Evolutionary conservation across 2,888 invertebrate genomes (phyloP).

Genomic region (Erebia palarica): DNA sequence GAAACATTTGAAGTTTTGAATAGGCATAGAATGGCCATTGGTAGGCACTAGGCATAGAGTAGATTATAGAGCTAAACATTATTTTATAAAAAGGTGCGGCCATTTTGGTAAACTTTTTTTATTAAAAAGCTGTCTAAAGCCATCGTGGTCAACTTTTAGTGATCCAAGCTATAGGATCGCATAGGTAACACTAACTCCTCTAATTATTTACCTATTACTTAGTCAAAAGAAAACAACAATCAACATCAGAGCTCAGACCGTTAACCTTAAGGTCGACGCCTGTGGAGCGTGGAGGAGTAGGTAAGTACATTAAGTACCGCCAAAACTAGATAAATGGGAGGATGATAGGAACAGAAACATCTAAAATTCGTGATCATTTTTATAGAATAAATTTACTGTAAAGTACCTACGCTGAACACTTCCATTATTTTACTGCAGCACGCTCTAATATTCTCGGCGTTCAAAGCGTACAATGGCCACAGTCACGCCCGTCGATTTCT

Average conservation of each 20-base stretch:
- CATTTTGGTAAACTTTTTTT: no score
- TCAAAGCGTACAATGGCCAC: conserved; percentile 72
- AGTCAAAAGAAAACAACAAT: neutral
- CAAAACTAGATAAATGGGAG: neutral
- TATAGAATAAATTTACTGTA: conserved; percentile 43
- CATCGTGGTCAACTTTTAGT: no score
- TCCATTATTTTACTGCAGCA: conserved; percentile 71
- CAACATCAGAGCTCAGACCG: neutral
- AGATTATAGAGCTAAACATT: no score
- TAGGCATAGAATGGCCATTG: no score
- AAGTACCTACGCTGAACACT: conserved; percentile 30
- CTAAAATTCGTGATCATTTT: conserved; percentile 20
- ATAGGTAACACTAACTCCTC: no score
- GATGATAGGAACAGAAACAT: neutral
- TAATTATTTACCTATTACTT: no score
- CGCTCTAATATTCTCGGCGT: conserved; percentile 77
- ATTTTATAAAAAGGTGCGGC: no score
- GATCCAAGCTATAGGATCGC: no score
- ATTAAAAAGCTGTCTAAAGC: no score
- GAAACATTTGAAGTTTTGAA: no score
- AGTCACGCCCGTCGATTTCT: conserved; percentile 80
- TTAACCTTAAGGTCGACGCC: neutral
- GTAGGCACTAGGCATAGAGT: no score
- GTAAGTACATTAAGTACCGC: neutral
- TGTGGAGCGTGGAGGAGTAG: neutral